Evolutionary conservation across 2,113 vertebrate species (phyloP), one percentile per base, ranked within the genome.

Genomic region (Microcebus lehilahytsara): DNA sequence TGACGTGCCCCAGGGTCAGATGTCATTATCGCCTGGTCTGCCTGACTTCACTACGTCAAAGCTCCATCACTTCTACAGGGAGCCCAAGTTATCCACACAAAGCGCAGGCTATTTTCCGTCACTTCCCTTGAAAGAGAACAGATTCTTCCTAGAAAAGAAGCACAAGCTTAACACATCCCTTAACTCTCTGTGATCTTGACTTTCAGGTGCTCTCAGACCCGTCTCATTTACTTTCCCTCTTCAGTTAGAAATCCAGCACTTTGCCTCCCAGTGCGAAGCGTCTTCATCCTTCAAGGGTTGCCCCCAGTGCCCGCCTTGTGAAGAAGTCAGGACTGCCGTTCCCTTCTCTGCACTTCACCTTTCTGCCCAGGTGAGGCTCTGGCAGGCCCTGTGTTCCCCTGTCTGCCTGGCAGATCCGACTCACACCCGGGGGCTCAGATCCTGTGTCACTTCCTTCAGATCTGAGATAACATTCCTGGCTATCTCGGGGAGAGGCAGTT

Each of bases 341-440:
- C 30, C 9, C 62, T 58, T 30, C 81, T 81, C 56, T 40, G 7
- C 30, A 67, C 2, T 34, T 22, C 14, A 0, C 23, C 9, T 64
- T 67, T 69, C 56, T 4, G 27, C 81, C 60, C 12, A 30, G 9
- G 4, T 3, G 72, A 8, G 13, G 20, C 20, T 12, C 20, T 14
- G 19, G 62, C 9, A 72, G 42, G 2, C n/a, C 6, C 14, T 19
- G 20, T 42, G 13, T 8, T 40, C 14, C 32, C 0, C 13, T 40
- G 60, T 25, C 32, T 16, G 2, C 12, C 62, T 23, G 0, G 2
- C 13, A 2, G 23, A 11, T 17, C 42, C 60, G 19, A 14, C 49
- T 56, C 0, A 1, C 1, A 10, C n/a, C 49, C 32, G 0, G 0
- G 14, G 42, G 14, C 32, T 32, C 25, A 78, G 56, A 11, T 16